Base-by-base conservation (phyloP, 2,113 vertebrate species). In the Carassius auratus region DNA sequence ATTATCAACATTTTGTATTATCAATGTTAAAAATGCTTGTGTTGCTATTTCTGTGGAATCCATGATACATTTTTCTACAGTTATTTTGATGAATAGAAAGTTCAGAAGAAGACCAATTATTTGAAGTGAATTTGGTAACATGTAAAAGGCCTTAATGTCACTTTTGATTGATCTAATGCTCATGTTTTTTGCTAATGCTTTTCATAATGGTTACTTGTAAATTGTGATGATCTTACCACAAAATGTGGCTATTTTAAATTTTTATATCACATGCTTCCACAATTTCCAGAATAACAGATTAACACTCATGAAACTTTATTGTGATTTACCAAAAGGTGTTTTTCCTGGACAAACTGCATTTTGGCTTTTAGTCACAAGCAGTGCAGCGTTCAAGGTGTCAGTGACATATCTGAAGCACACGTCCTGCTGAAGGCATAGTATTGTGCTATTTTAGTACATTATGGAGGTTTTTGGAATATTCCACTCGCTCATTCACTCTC, bases 381-480 rank as follows among this genome's bases (percentile, higher is more conserved):
- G 33, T 55, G 59, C 21, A 36, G 17, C 10, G 36, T 42, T 42
- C 36, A 42, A 57, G 50, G 42, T 38, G 38, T 57, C 71, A n/a
- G 42, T 15, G 52, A n/a, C 71, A 84, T 79, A 77, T 83, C 38
- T 80, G 30, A 75, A 84, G 57, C 77, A 68, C 23, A 69, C 19
- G 62, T 86, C 38, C 15, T 3, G 36, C 61, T 38, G 82, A 81
- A 87, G 12, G 17, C 26, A 9, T 55, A 17, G 13, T 75, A 69
- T 81, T 48, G 19, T 82, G 42, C 78, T 85, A 48, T 73, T 83
- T 85, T 85, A 55, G 36, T 59, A 57, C 36, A 23, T 80, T 50
- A 64, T 57, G 57, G 15, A 52, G 26, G 15, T 81, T 81, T 50
- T 81, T 50, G 71, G 50, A 74, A 76, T 76, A 81, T 87, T 87